Base-by-base conservation (phyloP, 2,888 invertebrate species). In the Oasisia sp. region DNA sequence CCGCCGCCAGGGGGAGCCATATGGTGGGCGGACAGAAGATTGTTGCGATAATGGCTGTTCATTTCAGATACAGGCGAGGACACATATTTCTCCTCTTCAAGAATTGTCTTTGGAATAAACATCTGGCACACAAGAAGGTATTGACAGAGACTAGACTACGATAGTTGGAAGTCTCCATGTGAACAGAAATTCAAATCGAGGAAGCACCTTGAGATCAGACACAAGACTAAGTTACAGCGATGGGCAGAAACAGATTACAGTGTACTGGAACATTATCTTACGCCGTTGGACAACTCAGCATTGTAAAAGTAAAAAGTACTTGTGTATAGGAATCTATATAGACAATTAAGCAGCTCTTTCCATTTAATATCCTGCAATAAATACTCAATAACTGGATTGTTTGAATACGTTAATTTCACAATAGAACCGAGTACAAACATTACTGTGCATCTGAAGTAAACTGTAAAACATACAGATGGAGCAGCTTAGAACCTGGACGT, bases 21-120 rank as follows among this genome's bases (percentile, higher is more conserved):
- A 19, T 27, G 74, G 27, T 74, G 74, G 74, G n/a, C 7, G 74
- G 74, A n/a, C 74, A n/a, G 74, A 74, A 74, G 74, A 74, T 74
- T 74, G 74, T 74, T 74, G 74, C 19, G 74, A 74, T 74, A 74
- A 27, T 74, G 74, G 74, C n/a, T 74, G 74, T 74, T 27, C 74
- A 74, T 74, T 74, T 74, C 74, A 74, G 74, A 74, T 27, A 74
- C 74, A 7, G 74, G 74, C 27, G 74, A 74, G 14, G 74, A 19
- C 27, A 74, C n/a, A 27, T 27, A 74, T 74, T 74, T 74, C 74
- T 74, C 74, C 74, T 74, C 74, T 74, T 74, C 74, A 19, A 74
- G 74, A 74, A 74, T 74, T 74, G 74, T 74, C 74, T 74, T 74
- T 74, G 74, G 74, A 74, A 74, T 74, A 74, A 74, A 74, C 74